Evolutionary conservation across 2,888 invertebrate species (phyloP).

Genomic region (Poecilus cupreus): DNA sequence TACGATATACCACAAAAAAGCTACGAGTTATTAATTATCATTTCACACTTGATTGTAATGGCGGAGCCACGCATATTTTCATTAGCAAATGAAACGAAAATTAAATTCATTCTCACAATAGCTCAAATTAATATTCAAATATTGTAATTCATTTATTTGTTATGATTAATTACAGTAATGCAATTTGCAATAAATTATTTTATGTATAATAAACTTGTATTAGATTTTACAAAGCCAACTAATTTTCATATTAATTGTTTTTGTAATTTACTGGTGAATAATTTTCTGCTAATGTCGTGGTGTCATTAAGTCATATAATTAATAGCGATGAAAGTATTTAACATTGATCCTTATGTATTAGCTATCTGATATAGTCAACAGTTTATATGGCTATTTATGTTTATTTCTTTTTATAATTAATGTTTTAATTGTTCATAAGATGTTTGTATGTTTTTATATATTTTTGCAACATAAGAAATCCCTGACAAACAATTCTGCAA

Average conservation of each 20-base stretch:
- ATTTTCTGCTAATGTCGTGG: neutral
- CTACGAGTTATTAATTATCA: slow-evolving; percentile 45
- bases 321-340: neutral
- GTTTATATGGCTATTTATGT: neutral
- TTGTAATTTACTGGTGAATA: neutral
- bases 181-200: neutral
- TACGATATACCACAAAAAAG: slow-evolving; percentile 42
- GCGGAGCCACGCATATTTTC: slow-evolving; percentile 3
- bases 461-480: too few relatives aligned
- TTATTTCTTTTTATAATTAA: too few relatives aligned
- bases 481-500: too few relatives aligned
- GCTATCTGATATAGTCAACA: neutral
- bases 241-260: slow-evolving; percentile 5
- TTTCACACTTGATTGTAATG: slow-evolving; percentile 35
- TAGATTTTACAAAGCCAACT: neutral
- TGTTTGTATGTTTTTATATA: too few relatives aligned
- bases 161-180: neutral
- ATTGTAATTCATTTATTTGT: slow-evolving; percentile 15
- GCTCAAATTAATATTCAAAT: neutral
- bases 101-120: too few relatives aligned
- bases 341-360: neutral
- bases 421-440: too few relatives aligned
- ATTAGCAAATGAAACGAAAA: neutral
- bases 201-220: neutral
- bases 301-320: slow-evolving; percentile 25